Evolutionary conservation across 2,797 vertebrate genomes (phyloP).

Genomic region (Mormyrus hasselquistii): DNA sequence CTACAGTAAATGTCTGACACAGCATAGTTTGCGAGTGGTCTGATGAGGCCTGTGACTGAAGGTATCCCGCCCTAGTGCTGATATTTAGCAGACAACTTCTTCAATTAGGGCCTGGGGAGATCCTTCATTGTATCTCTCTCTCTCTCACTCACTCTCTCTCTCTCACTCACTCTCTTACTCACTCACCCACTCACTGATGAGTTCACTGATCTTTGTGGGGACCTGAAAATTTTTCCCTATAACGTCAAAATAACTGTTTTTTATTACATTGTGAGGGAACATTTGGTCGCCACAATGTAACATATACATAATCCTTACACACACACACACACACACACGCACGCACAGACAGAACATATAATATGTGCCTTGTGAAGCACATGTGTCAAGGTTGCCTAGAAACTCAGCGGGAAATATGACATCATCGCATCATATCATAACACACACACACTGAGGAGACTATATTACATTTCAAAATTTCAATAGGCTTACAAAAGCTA

Average conservation of each 20-base stretch:
- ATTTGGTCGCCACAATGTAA: no score
- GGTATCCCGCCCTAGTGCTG: background rate
- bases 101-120: background rate
- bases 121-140: background rate
- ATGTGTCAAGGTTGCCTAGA: background rate
- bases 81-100: background rate
- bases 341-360: no score
- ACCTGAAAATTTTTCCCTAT: no score
- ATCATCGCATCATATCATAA: background rate
- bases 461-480: background rate
- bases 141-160: background rate
- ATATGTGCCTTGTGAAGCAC: background rate
- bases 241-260: no score
- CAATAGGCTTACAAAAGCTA: background rate
- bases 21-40: background rate
- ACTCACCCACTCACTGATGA: background rate
- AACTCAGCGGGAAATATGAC: background rate
- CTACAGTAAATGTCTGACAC: background rate
- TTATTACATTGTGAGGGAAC: no score
- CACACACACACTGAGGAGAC: background rate
- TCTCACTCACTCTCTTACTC: no score
- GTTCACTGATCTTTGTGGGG: background rate
- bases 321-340: background rate
- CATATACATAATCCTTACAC: background rate
- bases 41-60: background rate